Evolutionary conservation across 1,140 invertebrate species (phyloP).

Genomic region (Drosophila azteca): DNA sequence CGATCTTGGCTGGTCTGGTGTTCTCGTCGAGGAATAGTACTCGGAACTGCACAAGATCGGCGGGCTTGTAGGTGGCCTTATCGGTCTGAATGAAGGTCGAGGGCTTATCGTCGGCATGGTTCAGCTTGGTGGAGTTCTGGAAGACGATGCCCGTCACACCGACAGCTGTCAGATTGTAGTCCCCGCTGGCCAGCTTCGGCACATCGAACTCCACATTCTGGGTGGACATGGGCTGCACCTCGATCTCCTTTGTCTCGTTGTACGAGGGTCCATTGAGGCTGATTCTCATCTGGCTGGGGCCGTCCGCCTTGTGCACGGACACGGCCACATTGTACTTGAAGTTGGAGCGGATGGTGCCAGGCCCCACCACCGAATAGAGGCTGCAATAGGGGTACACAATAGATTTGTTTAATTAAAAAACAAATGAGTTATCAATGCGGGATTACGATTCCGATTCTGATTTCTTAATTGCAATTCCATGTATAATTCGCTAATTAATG

Average conservation of each 20-base stretch:
- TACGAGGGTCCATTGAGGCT: conserved; percentile 89
- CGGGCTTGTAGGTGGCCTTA: conserved; percentile 96
- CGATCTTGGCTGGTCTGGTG: conserved; percentile 86
- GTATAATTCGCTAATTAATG: conserved; percentile 30
- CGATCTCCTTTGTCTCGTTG: conserved; percentile 87
- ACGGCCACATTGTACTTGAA: conserved; percentile 92
- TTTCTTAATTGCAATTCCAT: conserved; percentile 24
- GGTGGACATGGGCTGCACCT: conserved; percentile 88
- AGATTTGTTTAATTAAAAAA: conserved; percentile 6
- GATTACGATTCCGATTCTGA: neutral
- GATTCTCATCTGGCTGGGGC: conserved; percentile 88
- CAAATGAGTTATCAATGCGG: conserved; percentile 6
- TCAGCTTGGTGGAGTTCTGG: conserved; percentile 88
- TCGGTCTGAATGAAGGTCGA: conserved; percentile 97
- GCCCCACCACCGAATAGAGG: conserved; percentile 91
- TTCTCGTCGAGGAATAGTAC: conserved; percentile 91
- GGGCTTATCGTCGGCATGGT: conserved; percentile 93
- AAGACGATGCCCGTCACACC: conserved; percentile 91
- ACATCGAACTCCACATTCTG: conserved; percentile 87
- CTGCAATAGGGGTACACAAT: conserved; percentile 82
- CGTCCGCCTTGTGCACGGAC: conserved; percentile 86
- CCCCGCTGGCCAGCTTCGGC: conserved; percentile 90
- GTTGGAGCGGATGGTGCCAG: conserved; percentile 91
- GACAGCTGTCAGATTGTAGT: conserved; percentile 89
- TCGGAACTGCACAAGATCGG: conserved; percentile 92